Percentiles rank a stretch among this genome's conserved stretches.
Evolutionary conservation across 2,113 vertebrate genomes (phyloP).

Genomic region (Muscicapa adusta): DNA sequence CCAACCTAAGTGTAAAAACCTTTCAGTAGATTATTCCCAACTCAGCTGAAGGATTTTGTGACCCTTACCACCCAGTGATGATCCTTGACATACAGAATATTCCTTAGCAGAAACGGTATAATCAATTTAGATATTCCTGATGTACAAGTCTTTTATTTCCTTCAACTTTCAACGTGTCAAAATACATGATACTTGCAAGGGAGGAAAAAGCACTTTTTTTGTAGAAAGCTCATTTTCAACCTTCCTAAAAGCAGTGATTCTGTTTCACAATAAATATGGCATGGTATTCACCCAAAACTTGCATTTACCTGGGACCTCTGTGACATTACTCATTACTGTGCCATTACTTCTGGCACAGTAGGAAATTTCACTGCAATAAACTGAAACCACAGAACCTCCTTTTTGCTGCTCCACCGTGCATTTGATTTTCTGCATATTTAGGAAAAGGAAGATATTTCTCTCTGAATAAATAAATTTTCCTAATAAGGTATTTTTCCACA

Average conservation of each 20-base stretch:
- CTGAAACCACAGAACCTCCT: background rate
- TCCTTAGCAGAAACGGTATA: background rate
- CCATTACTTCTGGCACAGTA: background rate
- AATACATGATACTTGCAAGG: background rate
- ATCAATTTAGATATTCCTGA: background rate
- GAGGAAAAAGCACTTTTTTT: background rate
- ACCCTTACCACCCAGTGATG: background rate
- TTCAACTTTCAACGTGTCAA: background rate
- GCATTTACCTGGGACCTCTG: background rate
- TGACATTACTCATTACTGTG: background rate
- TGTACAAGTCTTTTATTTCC: background rate
- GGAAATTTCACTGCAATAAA: slow-evolving; percentile 6
- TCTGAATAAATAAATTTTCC: background rate
- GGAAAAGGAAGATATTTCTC: background rate
- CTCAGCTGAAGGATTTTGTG: background rate
- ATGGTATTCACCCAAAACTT: background rate
- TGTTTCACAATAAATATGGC: background rate
- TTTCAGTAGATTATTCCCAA: background rate
- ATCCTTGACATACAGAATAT: background rate
- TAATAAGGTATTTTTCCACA: background rate
- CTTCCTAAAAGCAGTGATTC: background rate
- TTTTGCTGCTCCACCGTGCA: background rate
- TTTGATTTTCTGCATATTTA: background rate
- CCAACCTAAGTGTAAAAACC: background rate
- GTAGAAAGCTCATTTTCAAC: background rate